phyloP scores from a whole-genome alignment of 2,113 vertebrate species.

The Heliornis fulica region DNA sequence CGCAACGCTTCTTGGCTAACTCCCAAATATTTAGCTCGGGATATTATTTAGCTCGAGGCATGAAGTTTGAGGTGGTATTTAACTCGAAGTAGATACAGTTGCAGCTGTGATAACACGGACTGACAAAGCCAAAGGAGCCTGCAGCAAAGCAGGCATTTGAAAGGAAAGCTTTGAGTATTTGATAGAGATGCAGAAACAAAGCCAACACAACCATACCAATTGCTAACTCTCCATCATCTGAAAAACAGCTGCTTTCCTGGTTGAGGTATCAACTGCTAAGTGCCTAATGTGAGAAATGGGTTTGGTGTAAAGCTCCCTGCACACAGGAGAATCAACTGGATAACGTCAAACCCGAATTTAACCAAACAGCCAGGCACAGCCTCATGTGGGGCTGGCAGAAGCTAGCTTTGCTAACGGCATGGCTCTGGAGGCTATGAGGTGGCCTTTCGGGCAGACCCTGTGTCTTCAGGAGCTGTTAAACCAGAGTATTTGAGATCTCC shows the following conservation, averaged over 20 bases:
- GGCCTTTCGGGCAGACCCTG: rapidly evolving
- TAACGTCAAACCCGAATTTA: rapidly evolving
- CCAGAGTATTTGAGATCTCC: rapidly evolving
- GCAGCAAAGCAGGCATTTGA: neutral
- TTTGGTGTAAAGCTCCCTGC: neutral
- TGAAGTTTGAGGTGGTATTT: neutral
- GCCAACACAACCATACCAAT: rapidly evolving
- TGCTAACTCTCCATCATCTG: neutral
- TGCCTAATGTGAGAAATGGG: neutral
- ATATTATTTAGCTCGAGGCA: neutral
- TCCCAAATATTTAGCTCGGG: neutral
- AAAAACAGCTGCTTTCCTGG: neutral
- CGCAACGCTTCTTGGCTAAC: neutral
- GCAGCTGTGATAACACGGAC: neutral
- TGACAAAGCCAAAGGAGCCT: neutral
- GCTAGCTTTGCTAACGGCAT: rapidly evolving
- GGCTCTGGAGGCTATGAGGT: neutral
- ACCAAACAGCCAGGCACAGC: neutral
- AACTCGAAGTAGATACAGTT: neutral
- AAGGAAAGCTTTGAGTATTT: neutral
- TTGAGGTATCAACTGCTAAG: neutral
- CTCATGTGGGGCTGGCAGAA: neutral
- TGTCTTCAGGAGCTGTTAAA: rapidly evolving
- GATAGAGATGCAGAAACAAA: neutral
- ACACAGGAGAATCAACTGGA: rapidly evolving